Evolutionary conservation across 2,888 invertebrate genomes (phyloP), one percentile per base, ranked within the genome.

Genomic region (Pyrgus malvae): DNA sequence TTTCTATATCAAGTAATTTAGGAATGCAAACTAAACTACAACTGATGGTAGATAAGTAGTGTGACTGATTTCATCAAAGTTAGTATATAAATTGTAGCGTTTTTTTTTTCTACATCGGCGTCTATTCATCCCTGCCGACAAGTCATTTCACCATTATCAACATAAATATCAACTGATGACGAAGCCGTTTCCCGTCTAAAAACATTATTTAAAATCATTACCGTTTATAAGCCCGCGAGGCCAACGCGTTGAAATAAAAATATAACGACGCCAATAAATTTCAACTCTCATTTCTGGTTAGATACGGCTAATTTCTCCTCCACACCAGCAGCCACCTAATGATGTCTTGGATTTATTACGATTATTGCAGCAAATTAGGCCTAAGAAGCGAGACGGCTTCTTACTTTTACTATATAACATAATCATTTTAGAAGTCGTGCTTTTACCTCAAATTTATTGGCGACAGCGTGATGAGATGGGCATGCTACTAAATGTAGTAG

Each of bases 341-440:
- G 76, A 77, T 70, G 68, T 61, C 55, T 66, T 66, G 67, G 72
- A 80, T 79, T 79, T 80, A 82, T 80, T 68, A 63, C 66, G 53
- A 64, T 69, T 65, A 56, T 60, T 38, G 61, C 57, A 58, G 59
- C 21, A 29, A 38, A 51, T 53, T 53, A 53, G 53, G 23, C 29
- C 38, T 27, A 44, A 45, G 21, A 45, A 27, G 45, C 35, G 37
- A 48, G 37, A 48, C 48, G 25, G 37, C 31, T 49, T 41, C 33
- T 27, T 51, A 37, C 44, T 44, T 35, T 44, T 44, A 37, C 44
- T 23, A 23, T 38, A 21, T 38, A 38, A 38, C 21, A 38, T 38
- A 21, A 35, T 14, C 35, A 23, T 35, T 17, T 35, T 23, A 6
- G 23, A 38, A 5, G 19, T 38, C 38, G 38, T 38, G 38, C 19